Percentiles rank a stretch among this genome's conserved stretches.
Evolutionary conservation across 2,888 invertebrate genomes (phyloP).

Genomic region (Itoplectis maculator): DNA sequence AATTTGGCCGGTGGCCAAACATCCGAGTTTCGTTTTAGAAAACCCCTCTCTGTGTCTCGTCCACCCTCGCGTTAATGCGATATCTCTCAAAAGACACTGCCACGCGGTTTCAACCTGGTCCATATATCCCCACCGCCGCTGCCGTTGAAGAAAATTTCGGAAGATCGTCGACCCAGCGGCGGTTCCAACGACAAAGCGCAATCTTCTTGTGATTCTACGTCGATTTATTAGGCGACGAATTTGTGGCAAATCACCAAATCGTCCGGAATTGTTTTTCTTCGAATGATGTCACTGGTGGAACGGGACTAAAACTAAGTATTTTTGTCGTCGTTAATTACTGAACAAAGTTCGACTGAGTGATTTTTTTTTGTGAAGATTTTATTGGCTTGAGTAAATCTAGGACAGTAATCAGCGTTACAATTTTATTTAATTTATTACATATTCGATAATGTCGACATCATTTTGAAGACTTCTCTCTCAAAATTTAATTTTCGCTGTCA

Average conservation of each 20-base stretch:
- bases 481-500: too few species aligned
- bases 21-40: constrained; percentile 64
- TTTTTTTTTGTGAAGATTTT: too few species aligned
- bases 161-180: constrained; percentile 1
- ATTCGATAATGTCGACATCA: too few species aligned
- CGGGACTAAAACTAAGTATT: too few species aligned
- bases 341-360: too few species aligned
- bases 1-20: constrained; percentile 68
- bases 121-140: background rate
- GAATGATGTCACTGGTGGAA: background rate
- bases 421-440: too few species aligned
- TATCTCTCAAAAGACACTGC: constrained; percentile 50
- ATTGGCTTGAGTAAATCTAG: too few species aligned
- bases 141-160: constrained; percentile 4
- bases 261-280: background rate
- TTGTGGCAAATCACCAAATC: background rate
- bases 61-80: constrained; percentile 58
- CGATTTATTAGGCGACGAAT: background rate
- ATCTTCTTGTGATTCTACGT: background rate
- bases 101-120: constrained; percentile 5
- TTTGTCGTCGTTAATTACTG: too few species aligned
- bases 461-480: too few species aligned
- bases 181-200: constrained; percentile 4
- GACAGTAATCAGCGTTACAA: too few species aligned
- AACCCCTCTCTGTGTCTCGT: constrained; percentile 45